Evolutionary conservation across 1,140 invertebrate genomes (phyloP), one percentile per base, ranked within the genome.

Genomic region (Nebria ingens): DNA sequence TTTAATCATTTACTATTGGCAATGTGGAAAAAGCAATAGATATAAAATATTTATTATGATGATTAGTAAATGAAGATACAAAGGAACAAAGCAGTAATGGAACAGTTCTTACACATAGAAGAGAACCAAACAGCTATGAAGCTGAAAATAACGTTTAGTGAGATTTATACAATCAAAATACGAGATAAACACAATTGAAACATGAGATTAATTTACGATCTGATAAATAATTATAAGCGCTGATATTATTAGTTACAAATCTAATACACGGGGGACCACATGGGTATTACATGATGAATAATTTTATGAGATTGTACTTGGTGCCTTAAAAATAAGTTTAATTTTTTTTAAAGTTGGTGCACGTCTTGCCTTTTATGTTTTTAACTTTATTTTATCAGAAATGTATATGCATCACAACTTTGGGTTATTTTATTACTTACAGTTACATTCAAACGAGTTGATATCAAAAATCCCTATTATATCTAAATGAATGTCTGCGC

Each of bases 181-280:
- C 25, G 25, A 9, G n/a, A 9, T n/a, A 6, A 34, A 34, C 25
- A 34, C 25, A 34, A 34, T 34, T n/a, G n/a, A 9, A 34, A 34
- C 25, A 34, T 34, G 25, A 34, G 25, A 34, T 45, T 45, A 45
- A 12, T n/a, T n/a, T n/a, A n/a, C n/a, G n/a, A n/a, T n/a, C n/a
- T n/a, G n/a, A 45, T 45, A 45, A 45, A 45, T 45, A 45, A n/a
- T n/a, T 45, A 45, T 45, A 11, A 12, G 40, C 40, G 17, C 40
- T 45, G 15, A 45, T 9, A 45, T 45, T 45, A 17, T 45, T 9
- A 45, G 17, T 45, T 45, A 45, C 4, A 12, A 12, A 12, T 45
- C 4, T 45, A 11, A 45, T 17, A 12, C 9, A 12, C 4, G 4
- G 17, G 40, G 40, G 40, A 45, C 40, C 40, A 45, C 17, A 45